Conservation (phyloP, 2,888 invertebrate genomes). For the Glaucopsyche alexis region DNA sequence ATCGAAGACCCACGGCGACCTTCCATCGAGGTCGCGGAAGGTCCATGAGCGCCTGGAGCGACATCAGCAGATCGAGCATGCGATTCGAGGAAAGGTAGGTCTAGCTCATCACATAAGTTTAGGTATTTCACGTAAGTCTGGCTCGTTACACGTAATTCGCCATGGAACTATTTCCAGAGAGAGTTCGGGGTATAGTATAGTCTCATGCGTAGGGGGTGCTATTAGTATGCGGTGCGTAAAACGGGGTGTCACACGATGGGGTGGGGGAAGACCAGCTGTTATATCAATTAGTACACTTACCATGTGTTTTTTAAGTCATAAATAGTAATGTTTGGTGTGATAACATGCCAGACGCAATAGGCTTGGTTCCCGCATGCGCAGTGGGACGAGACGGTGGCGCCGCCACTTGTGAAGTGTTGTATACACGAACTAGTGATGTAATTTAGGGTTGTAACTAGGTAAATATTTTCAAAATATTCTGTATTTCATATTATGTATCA, state of each 20-base stretch:
- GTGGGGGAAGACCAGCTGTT: conserved; percentile 31
- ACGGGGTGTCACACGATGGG: background rate
- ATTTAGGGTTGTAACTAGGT: background rate
- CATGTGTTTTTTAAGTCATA: conserved; percentile 34
- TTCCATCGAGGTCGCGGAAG: conserved; percentile 81
- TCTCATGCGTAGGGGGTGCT: conserved; percentile 28
- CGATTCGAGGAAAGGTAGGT: conserved; percentile 87
- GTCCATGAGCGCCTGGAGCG: conserved; percentile 94
- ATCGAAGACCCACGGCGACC: conserved; percentile 68
- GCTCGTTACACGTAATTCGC: background rate
- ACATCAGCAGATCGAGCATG: conserved; percentile 91
- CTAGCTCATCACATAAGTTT: background rate
- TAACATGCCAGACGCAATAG: conserved; percentile 37
- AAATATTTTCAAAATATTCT: background rate
- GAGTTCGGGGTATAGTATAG: background rate
- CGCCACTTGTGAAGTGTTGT: background rate
- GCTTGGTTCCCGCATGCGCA: conserved; percentile 39
- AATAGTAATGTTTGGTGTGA: conserved; percentile 36
- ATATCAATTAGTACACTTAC: conserved; percentile 39
- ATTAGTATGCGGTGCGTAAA: background rate
- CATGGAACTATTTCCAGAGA: background rate
- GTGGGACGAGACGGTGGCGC: conserved; percentile 29
- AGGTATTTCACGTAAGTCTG: background rate
- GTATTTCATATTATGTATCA: too few species aligned
- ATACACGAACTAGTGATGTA: background rate